A percentile compares a stretch with the other conserved stretches of the same genome.
These are phyloP conservation scores for Tylochromis polylepis DNA, from an alignment of 2,113 vertebrate genomes.

Conservation along the genomic window DNA sequence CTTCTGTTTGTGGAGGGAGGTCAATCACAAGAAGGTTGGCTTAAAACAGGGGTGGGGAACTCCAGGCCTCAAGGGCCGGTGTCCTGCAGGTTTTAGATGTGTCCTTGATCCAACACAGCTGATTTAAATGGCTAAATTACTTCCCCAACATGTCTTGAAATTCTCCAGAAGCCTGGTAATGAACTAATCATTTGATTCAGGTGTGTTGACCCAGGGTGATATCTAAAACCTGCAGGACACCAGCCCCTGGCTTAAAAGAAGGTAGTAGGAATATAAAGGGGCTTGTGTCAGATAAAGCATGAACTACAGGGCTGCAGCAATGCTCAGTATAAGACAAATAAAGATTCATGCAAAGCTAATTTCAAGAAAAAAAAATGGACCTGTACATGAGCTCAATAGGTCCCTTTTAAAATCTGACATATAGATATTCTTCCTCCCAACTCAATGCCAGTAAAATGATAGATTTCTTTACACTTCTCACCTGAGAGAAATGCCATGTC, in stretches of 20 bases:
- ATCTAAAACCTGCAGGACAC: no score
- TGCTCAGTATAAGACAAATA: rapidly evolving
- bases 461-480: conserved; percentile 36
- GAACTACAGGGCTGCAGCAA: background rate
- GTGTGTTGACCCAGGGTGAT: no score
- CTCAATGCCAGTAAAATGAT: background rate
- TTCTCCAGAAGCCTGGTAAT: no score
- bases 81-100: no score
- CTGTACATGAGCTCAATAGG: rapidly evolving
- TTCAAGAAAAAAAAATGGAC: background rate
- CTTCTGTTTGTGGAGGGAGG: background rate
- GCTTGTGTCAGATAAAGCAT: background rate
- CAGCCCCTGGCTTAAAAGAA: rapidly evolving
- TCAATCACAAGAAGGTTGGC: background rate
- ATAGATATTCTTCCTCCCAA: background rate
- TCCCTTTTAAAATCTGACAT: background rate
- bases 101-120: no score
- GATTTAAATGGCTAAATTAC: no score
- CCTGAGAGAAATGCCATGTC: conserved; percentile 93
- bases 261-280: rapidly evolving
- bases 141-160: no score
- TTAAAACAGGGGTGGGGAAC: no score
- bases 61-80: no score
- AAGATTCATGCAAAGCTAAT: background rate
- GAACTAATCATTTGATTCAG: no score